Conservation (phyloP, 1,140 invertebrate genomes). For the Apis laboriosa region DNA sequence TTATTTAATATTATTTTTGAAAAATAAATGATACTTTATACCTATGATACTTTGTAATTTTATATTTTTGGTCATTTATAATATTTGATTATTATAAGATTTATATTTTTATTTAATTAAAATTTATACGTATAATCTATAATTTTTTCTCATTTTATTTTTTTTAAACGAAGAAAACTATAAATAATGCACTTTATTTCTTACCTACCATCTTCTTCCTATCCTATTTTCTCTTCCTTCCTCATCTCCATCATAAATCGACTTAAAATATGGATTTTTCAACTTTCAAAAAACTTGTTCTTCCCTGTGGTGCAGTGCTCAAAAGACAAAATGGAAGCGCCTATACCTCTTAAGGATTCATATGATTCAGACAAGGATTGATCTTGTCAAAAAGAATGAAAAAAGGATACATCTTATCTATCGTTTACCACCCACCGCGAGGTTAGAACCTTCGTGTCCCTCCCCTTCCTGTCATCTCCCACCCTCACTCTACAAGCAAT, state of each 20-base stretch:
- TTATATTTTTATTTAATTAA: neutral
- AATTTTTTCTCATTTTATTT: neutral
- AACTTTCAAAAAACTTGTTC: neutral
- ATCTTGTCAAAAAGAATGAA: neutral
- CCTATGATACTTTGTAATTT: no score
- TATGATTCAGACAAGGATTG: neutral
- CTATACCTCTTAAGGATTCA: neutral
- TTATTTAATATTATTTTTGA: no score
- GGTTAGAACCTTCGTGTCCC: constrained; percentile 3
- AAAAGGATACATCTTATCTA: constrained; percentile 28
- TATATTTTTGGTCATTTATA: no score
- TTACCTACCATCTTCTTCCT: neutral
- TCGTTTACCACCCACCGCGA: constrained; percentile 21
- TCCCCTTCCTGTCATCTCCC: neutral
- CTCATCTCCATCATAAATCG: neutral
- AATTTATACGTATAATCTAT: constrained; percentile 8
- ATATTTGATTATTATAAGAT: neutral
- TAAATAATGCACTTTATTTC: neutral
- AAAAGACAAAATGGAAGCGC: neutral
- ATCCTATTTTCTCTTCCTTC: neutral
- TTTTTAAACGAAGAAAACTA: neutral
- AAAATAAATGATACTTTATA: no score
- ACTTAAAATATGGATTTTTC: neutral
- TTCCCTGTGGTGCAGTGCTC: neutral
- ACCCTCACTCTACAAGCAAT: no score